These are phyloP conservation scores for Morus bassanus DNA, from an alignment of 2,797 vertebrate species.

Conservation along the genomic window DNA sequence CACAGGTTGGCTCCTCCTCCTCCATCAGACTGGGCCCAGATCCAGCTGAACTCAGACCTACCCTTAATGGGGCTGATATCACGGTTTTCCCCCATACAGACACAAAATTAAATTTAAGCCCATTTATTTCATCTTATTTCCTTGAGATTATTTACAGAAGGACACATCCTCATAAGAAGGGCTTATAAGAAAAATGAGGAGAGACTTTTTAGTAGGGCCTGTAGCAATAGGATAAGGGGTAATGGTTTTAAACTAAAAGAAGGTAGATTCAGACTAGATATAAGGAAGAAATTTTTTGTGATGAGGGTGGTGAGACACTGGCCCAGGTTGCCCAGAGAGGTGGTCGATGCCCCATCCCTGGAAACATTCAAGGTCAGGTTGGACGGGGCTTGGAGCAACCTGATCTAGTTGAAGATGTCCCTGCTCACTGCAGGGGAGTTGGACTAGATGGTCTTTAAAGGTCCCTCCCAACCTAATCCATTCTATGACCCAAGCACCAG, in stretches of 20 bases:
- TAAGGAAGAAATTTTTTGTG: neutral
- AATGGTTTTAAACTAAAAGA: neutral
- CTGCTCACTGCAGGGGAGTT: fast-evolving
- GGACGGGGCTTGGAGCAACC: fast-evolving
- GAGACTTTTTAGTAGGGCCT: neutral
- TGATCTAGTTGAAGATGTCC: neutral
- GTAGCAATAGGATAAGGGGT: neutral
- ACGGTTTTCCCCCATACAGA: neutral
- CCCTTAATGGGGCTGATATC: neutral
- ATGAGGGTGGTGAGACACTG: fast-evolving
- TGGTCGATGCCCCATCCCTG: neutral
- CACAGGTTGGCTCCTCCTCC: neutral
- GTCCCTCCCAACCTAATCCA: neutral
- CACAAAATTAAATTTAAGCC: neutral
- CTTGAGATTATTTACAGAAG: neutral
- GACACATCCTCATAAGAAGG: neutral
- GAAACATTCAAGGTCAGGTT: fast-evolving
- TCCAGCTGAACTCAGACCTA: neutral
- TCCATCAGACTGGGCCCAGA: neutral
- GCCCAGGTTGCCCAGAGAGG: neutral
- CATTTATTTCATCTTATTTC: neutral
- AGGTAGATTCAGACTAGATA: neutral
- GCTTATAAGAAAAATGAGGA: neutral
- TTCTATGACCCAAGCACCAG: neutral
- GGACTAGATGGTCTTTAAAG: neutral